phyloP scores from a whole-genome alignment of 64 coral and sea anemone species.

The Stichodactyla helianthus region DNA sequence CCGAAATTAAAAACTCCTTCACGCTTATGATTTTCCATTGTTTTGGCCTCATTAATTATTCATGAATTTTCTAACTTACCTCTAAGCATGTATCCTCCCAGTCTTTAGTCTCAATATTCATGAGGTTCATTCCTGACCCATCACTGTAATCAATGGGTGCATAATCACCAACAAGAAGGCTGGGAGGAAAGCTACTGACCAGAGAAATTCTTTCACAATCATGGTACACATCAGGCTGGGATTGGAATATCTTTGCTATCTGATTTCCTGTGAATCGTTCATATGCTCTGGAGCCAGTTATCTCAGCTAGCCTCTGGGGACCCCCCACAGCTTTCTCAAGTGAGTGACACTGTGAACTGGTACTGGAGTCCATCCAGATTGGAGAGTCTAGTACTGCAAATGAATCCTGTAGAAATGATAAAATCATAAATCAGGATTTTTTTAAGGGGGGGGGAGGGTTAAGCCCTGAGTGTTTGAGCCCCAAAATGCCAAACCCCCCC shows the following conservation, averaged over 20 bases:
- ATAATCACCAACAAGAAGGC: conserved; percentile 86
- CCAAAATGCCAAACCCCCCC: too few relatives aligned
- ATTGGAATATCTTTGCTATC: conserved; percentile 83
- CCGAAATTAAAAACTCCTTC: too few relatives aligned
- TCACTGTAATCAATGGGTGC: conserved; percentile 96
- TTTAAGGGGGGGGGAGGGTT: too few relatives aligned
- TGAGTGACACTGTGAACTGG: conserved; percentile 62
- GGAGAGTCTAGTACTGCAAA: conserved; percentile 86
- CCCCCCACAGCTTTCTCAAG: conserved; percentile 84
- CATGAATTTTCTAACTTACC: conserved; percentile 36
- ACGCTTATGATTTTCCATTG: too few relatives aligned
- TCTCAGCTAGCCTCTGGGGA: conserved; percentile 64
- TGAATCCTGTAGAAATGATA: conserved; percentile 49
- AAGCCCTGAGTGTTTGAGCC: too few relatives aligned
- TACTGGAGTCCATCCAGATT: conserved; percentile 98
- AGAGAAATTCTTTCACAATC: conserved; percentile 85
- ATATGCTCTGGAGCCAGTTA: conserved; percentile 93
- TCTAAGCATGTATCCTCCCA: conserved; percentile 85
- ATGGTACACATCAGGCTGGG: conserved; percentile 55
- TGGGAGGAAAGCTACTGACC: conserved; percentile 87
- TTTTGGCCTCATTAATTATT: too few relatives aligned
- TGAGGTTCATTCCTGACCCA: conserved; percentile 97
- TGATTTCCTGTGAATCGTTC: conserved; percentile 92
- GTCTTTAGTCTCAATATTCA: conserved; percentile 82
- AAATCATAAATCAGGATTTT: background rate